Evolutionary conservation across 2,888 invertebrate genomes (phyloP), one percentile per base, ranked within the genome.

Genomic region (Apodemia duryi): DNA sequence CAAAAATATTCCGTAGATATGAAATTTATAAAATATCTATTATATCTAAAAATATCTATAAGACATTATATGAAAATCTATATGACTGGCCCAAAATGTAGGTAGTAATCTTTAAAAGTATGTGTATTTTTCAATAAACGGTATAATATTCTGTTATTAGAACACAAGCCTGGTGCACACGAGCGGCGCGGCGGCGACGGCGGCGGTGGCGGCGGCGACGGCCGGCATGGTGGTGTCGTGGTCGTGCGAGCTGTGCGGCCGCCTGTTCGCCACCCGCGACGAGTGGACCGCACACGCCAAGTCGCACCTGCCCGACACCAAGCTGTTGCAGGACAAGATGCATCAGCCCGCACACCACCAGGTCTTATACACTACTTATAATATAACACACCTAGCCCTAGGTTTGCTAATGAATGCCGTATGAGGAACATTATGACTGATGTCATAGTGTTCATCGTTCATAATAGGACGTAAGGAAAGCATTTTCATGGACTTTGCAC

Each of bases 281-380:
- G 96, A 96, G 78, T 96, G 96, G 96, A 95, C 94, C 68, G 93
- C 95, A 38, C 96, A 96, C 77, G 95, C 95, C 66, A 94, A 95
- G 88, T 94, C 94, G 67, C 95, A 95, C 80, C 85, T 95, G 70
- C 95, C 94, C 61, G 94, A 92, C 70, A 90, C 75, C 43, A 92
- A 92, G 69, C 75, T 92, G 65, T 74, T 91, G 64, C 89, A 91
- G 71, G 92, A 91, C 69, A 88, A 90, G 72, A 90, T 89, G 83
- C 90, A 91, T 69, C 90, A 92, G 68, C 84, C 89, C 5, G 82
- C 87, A 65, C 88, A 88, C 73, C 88, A 91, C 72, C 86, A 90
- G 83, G 90, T 88, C 73, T 51, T 51, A 57, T 41, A 13, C 46
- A 46, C 9, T 6, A 41, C 41, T 41, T 7, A 6, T 2, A 3